Percentiles rank a stretch among this genome's conserved stretches.
Evolutionary conservation across 1,140 invertebrate species (phyloP).

Genomic region (Stegodyphus dumicola): DNA sequence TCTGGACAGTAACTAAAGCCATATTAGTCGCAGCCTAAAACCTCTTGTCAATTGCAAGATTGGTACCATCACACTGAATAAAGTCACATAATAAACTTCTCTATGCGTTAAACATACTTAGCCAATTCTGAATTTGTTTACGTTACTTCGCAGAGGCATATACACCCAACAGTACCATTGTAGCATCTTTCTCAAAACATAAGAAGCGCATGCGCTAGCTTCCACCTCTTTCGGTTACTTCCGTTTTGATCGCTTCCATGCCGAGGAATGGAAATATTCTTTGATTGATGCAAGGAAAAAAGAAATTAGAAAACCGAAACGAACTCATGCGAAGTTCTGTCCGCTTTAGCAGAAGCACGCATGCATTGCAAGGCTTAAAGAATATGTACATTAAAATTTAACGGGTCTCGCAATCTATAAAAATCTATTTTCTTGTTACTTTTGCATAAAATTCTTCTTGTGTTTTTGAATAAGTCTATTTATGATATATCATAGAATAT

Average conservation of each 20-base stretch:
- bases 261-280: not conserved
- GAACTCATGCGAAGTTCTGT: no score
- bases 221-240: constrained; percentile 35
- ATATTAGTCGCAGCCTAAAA: constrained; percentile 16
- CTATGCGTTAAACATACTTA: not conserved
- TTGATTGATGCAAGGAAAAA: no score
- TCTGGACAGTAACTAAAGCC: constrained; percentile 60
- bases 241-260: constrained; percentile 53
- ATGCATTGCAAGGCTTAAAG: no score
- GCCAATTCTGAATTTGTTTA: constrained; percentile 24
- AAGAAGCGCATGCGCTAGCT: constrained; percentile 34
- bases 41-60: not conserved
- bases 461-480: no score
- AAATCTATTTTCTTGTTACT: no score
- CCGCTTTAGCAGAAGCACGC: no score
- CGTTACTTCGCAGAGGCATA: constrained; percentile 7
- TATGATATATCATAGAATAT: no score
- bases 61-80: constrained; percentile 5
- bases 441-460: no score
- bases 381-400: no score
- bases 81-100: constrained; percentile 12
- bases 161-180: constrained; percentile 51
- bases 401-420: no score
- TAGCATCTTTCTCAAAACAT: constrained; percentile 42
- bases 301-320: no score